These are phyloP conservation scores for Lepidurus packardi DNA, from an alignment of 1,140 invertebrate species.

Conservation along the genomic window DNA sequence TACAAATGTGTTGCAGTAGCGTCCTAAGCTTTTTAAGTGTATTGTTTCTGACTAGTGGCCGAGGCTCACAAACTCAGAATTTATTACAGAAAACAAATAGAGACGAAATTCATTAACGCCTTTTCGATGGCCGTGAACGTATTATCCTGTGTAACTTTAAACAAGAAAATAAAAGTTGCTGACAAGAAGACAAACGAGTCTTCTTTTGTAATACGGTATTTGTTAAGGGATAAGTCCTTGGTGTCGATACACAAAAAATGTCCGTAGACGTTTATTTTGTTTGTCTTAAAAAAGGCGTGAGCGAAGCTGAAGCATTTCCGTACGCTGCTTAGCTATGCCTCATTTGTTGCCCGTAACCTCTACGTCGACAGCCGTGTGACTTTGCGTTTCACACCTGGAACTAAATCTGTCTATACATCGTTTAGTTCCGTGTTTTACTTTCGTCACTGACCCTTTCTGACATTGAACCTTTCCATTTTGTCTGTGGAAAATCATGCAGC, in stretches of 20 bases:
- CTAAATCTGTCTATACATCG: background rate
- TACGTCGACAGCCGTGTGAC: background rate
- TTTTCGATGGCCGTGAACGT: background rate
- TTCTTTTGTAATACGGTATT: background rate
- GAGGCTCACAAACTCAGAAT: too few relatives aligned
- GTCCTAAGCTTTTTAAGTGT: too few relatives aligned
- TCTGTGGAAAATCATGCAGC: too few relatives aligned
- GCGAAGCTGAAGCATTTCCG: background rate
- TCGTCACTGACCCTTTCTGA: too few relatives aligned
- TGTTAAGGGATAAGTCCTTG: background rate
- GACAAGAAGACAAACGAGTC: background rate
- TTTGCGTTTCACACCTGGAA: background rate
- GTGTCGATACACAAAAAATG: background rate
- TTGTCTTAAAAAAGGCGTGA: slow-evolving; percentile 4
- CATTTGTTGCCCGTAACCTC: background rate
- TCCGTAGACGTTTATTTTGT: background rate
- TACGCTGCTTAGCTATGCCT: slow-evolving; percentile 4
- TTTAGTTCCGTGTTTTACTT: background rate
- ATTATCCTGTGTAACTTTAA: background rate
- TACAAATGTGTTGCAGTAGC: too few relatives aligned
- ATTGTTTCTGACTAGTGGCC: too few relatives aligned
- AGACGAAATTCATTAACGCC: slow-evolving; percentile 2
- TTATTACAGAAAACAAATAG: background rate
- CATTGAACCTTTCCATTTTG: too few relatives aligned
- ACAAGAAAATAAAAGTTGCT: background rate